Evolutionary conservation across 2,888 invertebrate genomes (phyloP).

Genomic region (Hirtodrosophila duncani): DNA sequence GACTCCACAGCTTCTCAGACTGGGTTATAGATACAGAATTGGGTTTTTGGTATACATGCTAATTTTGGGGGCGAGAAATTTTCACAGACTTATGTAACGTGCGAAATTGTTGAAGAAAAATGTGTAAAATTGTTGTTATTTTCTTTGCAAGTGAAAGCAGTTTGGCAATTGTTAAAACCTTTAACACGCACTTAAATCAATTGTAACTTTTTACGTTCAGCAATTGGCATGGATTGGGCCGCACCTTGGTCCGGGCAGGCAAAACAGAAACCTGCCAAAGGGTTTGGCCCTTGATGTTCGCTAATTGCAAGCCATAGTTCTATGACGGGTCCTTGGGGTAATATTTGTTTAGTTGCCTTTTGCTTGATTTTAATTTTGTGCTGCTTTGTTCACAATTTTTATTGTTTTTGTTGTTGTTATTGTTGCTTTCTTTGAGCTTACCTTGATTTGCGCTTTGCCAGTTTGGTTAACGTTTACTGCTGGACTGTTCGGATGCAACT

Average conservation of each 20-base stretch:
- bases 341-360: slow-evolving; percentile 5
- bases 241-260: slow-evolving; percentile 38
- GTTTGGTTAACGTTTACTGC: slow-evolving; percentile 68
- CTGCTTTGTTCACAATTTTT: background rate
- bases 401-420: slow-evolving; percentile 7
- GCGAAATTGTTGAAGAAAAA: slow-evolving; percentile 6
- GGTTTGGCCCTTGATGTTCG: slow-evolving; percentile 40
- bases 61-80: slow-evolving; percentile 59
- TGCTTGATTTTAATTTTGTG: slow-evolving; percentile 28
- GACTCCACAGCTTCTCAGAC: slow-evolving; percentile 71
- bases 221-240: slow-evolving; percentile 43
- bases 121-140: slow-evolving; percentile 15
- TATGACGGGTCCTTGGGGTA: background rate
- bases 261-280: slow-evolving; percentile 19
- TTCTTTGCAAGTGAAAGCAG: slow-evolving; percentile 7
- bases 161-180: slow-evolving; percentile 28
- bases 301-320: slow-evolving; percentile 29
- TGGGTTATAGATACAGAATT: slow-evolving; percentile 74
- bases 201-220: slow-evolving; percentile 19
- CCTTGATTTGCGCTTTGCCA: slow-evolving; percentile 58
- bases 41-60: slow-evolving; percentile 71
- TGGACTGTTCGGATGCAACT: slow-evolving; percentile 76
- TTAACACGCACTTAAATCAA: slow-evolving; percentile 58
- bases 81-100: slow-evolving; percentile 72
- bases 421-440: slow-evolving; percentile 26